phyloP scores from a whole-genome alignment of 2,113 vertebrate genomes.

The Catharus bicknelli region DNA sequence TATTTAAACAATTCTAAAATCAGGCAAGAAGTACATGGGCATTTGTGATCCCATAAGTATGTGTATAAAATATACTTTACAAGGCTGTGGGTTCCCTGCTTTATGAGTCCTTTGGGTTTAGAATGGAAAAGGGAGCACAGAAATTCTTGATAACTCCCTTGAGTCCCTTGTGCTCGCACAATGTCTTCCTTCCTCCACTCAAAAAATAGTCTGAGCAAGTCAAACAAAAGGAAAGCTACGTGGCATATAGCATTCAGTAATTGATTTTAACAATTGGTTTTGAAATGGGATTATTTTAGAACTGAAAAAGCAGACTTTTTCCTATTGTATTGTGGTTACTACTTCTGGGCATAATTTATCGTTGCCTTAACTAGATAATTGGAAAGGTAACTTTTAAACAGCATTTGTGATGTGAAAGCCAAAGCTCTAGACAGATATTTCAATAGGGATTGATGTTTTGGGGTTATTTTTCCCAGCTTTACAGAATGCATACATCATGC shows the following conservation, averaged over 20 bases:
- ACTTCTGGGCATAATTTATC: background rate
- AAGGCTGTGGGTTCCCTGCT: background rate
- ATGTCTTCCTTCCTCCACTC: background rate
- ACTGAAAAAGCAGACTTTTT: background rate
- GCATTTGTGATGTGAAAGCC: background rate
- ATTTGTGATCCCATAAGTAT: background rate
- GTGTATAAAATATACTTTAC: background rate
- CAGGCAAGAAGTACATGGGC: background rate
- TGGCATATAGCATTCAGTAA: background rate
- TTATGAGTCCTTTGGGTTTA: fast-evolving
- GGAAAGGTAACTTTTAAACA: background rate
- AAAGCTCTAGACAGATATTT: background rate
- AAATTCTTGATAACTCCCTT: background rate
- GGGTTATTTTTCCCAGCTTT: background rate
- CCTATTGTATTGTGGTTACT: background rate
- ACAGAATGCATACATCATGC: background rate
- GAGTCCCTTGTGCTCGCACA: background rate
- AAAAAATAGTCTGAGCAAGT: background rate
- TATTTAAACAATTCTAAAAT: background rate
- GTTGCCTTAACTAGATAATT: background rate
- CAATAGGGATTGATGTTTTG: background rate
- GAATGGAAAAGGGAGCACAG: background rate
- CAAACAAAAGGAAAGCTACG: background rate
- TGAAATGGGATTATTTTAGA: background rate
- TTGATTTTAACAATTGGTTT: background rate